Conservation (phyloP, 2,797 vertebrate species). For the Pampus argenteus region DNA sequence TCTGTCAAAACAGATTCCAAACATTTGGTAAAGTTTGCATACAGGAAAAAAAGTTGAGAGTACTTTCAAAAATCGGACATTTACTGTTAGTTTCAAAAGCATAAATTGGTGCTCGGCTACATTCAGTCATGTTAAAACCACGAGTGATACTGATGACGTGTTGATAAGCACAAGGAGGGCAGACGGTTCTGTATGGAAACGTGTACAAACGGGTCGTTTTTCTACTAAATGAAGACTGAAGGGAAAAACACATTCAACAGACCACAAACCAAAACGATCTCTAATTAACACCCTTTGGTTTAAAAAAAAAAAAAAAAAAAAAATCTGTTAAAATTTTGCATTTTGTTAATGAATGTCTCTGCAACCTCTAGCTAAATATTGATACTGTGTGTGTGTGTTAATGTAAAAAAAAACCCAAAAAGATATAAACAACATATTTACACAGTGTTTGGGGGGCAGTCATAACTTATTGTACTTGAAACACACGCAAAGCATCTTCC, state of each 20-base stretch:
- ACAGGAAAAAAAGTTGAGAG: conserved; percentile 34
- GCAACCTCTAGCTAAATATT: conserved; percentile 86
- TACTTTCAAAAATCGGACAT: conserved; percentile 26
- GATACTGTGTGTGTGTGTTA: conserved; percentile 87
- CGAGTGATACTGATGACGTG: conserved; percentile 39
- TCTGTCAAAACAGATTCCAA: conserved; percentile 32
- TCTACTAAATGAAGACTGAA: conserved; percentile 55
- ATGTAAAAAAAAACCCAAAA: conserved; percentile 84
- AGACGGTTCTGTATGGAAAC: conserved; percentile 34
- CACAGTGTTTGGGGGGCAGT: conserved; percentile 79
- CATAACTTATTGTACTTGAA: conserved; percentile 72
- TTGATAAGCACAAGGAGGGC: conserved; percentile 47
- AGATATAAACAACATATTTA: conserved; percentile 94
- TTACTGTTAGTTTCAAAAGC: conserved; percentile 11
- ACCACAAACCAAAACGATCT: conserved; percentile 59
- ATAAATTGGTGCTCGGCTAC: conserved; percentile 74
- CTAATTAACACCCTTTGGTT: conserved; percentile 92
- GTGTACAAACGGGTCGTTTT: conserved; percentile 44
- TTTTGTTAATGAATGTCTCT: conserved; percentile 74
- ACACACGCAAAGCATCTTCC: conserved; percentile 50
- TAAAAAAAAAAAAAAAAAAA: conserved; percentile 84
- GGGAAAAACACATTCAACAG: conserved; percentile 42
- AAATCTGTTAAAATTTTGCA: conserved; percentile 79
- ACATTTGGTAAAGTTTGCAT: conserved; percentile 47
- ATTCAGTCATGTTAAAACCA: conserved; percentile 77